Base-by-base conservation (phyloP, 2,113 vertebrate genomes). In the Atractosteus spatula region DNA sequence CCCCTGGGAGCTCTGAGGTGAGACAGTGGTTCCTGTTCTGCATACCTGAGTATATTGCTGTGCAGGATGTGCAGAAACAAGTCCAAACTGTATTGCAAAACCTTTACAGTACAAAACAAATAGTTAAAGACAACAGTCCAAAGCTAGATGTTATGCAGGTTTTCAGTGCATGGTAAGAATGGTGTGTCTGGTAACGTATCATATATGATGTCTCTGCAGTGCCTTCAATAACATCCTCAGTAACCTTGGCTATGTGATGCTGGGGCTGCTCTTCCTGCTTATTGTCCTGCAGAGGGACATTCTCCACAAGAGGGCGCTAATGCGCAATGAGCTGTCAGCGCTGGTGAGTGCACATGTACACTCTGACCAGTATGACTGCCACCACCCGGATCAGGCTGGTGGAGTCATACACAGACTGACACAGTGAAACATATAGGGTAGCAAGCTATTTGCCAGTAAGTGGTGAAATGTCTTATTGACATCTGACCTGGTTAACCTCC, bases 141-240 rank as follows among this genome's bases (percentile, higher is more conserved):
- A 29, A 29, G 29, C 1, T 2, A 29, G 29, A 29, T 29, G 29
- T 29, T 29, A 29, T 29, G 29, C 29, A 29, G 29, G 29, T 29
- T 29, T 29, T 29, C 29, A 29, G 0, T 29, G 29, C 29, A 29
- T 29, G 29, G 2, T 29, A 29, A 29, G 29, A 29, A 29, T 29
- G 29, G 45, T 59, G 2, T 55, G 3, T 47, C 55, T 54, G 7
- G 44, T 10, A 3, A 16, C n/a, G 7, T 17, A 41, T 41, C 5
- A 16, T 66, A 45, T 69, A 5, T n/a, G 29, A 41, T 61, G 12
- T 71, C 42, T 16, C 0, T 55, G 16, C 78, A 98, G 96, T 68
- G 94, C 96, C 7, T 98, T 99, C 90, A 99, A 99, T 91, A 99
- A 99, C 87, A 98, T 99, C 87, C 90, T 99, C 72, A 99, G 97